Base-by-base conservation (phyloP, 1,140 invertebrate genomes). In the Lethocerus indicus region DNA sequence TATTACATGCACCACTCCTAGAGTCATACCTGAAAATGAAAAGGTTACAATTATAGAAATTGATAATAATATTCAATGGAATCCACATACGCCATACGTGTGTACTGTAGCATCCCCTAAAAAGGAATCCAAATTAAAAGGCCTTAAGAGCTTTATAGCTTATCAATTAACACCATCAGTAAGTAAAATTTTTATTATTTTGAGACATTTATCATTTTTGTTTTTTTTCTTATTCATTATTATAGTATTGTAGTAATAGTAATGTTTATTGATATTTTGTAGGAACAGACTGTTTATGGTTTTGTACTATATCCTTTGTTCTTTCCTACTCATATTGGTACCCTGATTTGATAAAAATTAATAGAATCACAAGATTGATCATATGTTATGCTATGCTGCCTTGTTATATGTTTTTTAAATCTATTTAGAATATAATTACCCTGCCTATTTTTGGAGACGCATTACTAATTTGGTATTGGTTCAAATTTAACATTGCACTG, bases 91-190 rank as follows among this genome's bases (percentile, higher is more conserved):
- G 24, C 71, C 75, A 6, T 94, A 90, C 60, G 75, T 71, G 16
- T 93, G 93, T 53, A 71, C 79, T 43, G 82, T 98, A 4, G 82
- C 88, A 16, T 94, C 91, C 45, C 93, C 92, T 1, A 95, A 96
- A 61, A 97, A 97, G 60, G 91, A 95, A 67, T 81, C 86, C 0
- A 98, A 98, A 69, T 77, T 97, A 53, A 95, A 95, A 63, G 93
- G 94, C 21, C 75, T 98, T 49, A 97, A 98, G 67, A 94, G 87
- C 62, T 98, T 87, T 60, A 97, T 97, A 57, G 90, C 90, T 47
- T 98, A 98, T 69, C 87, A 92, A 60, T 63, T 98, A 45, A 95
- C 89, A 52, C 91, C 91, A 20, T 91, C 88, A 50, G 78, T 81
- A 68, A 69, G 70, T 68, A 41, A 27, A 35, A 20, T 44, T 32